Evolutionary conservation across 2,888 invertebrate species (phyloP).

Genomic region (Hanleya hanleyi): DNA sequence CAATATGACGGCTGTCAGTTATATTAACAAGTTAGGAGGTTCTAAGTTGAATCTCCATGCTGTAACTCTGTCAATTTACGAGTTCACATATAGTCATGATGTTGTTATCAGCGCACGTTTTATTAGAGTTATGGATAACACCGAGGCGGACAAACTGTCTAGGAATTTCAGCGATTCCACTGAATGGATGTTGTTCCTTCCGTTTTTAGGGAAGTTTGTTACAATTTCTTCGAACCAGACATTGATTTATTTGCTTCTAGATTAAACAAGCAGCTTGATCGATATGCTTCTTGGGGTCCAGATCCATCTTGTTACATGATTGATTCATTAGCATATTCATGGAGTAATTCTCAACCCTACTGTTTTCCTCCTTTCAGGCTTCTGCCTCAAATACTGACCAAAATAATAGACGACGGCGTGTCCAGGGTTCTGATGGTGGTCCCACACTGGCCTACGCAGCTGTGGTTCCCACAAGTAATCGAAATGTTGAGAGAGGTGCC

Average conservation of each 20-base stretch:
- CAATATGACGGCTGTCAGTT: slow-evolving; percentile 2
- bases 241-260: slow-evolving; percentile 18
- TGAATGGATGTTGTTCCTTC: slow-evolving; percentile 4
- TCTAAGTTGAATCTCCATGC: neutral
- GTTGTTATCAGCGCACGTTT: neutral
- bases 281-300: slow-evolving; percentile 6
- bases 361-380: slow-evolving; percentile 3
- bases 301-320: neutral
- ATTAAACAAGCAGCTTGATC: neutral
- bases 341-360: neutral
- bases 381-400: neutral
- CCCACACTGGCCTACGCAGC: slow-evolving; percentile 16
- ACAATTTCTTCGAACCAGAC: neutral
- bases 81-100: neutral
- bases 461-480: neutral
- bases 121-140: neutral
- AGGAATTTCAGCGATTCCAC: slow-evolving; percentile 7
- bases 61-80: neutral
- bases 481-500: slow-evolving; percentile 2
- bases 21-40: neutral
- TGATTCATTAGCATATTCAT: slow-evolving; percentile 3
- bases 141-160: neutral
- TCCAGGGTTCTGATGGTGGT: neutral
- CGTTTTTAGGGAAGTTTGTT: neutral
- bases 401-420: neutral